phyloP scores from a whole-genome alignment of 1,140 invertebrate species.

The Cardiocondyla obscurior region DNA sequence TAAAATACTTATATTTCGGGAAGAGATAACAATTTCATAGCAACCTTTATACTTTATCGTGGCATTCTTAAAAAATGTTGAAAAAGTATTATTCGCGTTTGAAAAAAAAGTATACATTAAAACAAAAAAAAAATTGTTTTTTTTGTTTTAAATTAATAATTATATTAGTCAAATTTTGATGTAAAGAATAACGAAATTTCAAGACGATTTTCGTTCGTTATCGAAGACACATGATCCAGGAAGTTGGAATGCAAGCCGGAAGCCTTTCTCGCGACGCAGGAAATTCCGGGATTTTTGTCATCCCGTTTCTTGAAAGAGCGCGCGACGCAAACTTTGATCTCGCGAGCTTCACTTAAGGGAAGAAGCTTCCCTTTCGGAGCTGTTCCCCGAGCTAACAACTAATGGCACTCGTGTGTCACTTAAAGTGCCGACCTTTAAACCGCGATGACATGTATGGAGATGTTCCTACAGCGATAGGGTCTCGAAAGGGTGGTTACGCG shows the following conservation, averaged over 20 bases:
- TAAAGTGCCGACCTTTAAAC: constrained; percentile 59
- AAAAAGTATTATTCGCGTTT: neutral
- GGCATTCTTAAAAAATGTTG: neutral
- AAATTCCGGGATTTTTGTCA: constrained; percentile 56
- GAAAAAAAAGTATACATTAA: too few species aligned
- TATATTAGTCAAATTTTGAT: neutral
- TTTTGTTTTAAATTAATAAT: too few species aligned
- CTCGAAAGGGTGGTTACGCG: constrained; percentile 58
- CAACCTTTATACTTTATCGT: neutral
- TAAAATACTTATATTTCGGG: neutral
- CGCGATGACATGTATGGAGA: constrained; percentile 58
- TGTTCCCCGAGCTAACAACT: constrained; percentile 50
- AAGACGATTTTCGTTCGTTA: neutral
- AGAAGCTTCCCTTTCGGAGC: neutral
- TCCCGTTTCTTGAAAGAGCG: constrained; percentile 27
- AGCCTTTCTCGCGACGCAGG: constrained; percentile 14
- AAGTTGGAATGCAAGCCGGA: constrained; percentile 32
- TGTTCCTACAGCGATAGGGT: constrained; percentile 40
- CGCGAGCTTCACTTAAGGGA: constrained; percentile 53
- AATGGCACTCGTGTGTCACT: constrained; percentile 56
- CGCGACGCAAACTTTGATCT: constrained; percentile 44
- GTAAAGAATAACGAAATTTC: neutral
- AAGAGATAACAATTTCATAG: neutral
- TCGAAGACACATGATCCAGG: constrained; percentile 20
- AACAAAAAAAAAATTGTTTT: too few species aligned